Evolutionary conservation across 2,888 invertebrate species (phyloP).

Genomic region (Antitype chi): DNA sequence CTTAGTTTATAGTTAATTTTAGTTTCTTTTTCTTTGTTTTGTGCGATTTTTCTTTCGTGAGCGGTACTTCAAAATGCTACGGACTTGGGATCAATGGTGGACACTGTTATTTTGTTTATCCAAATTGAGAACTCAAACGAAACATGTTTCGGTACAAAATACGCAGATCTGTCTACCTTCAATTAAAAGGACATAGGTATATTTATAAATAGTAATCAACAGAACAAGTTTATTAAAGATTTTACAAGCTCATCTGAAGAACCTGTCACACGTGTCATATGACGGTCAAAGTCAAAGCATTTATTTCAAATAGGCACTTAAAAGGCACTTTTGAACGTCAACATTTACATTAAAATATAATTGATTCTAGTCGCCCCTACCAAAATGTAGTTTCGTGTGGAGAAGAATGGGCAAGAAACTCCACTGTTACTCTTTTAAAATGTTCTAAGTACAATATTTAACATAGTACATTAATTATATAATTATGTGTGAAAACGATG

Average conservation of each 20-base stretch:
- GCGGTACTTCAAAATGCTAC: slow-evolving; percentile 30
- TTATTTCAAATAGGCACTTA: too few species aligned
- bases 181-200: slow-evolving; percentile 24
- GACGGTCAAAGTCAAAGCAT: too few species aligned
- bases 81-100: neutral
- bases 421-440: too few species aligned
- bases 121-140: neutral
- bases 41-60: slow-evolving; percentile 21
- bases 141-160: neutral
- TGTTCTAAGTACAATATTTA: too few species aligned
- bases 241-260: slow-evolving; percentile 30
- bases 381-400: too few species aligned
- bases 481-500: too few species aligned
- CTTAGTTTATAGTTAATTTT: slow-evolving; percentile 54
- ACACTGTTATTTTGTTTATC: neutral
- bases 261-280: slow-evolving; percentile 36
- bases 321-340: too few species aligned
- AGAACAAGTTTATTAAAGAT: slow-evolving; percentile 30
- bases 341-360: too few species aligned
- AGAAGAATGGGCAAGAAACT: too few species aligned
- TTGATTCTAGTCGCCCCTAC: too few species aligned
- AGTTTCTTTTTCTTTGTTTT: slow-evolving; percentile 32
- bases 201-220: slow-evolving; percentile 47
- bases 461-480: too few species aligned
- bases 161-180: slow-evolving; percentile 12